Conservation (phyloP, 2,888 invertebrate species). For the Pristionchus entomophagus region DNA sequence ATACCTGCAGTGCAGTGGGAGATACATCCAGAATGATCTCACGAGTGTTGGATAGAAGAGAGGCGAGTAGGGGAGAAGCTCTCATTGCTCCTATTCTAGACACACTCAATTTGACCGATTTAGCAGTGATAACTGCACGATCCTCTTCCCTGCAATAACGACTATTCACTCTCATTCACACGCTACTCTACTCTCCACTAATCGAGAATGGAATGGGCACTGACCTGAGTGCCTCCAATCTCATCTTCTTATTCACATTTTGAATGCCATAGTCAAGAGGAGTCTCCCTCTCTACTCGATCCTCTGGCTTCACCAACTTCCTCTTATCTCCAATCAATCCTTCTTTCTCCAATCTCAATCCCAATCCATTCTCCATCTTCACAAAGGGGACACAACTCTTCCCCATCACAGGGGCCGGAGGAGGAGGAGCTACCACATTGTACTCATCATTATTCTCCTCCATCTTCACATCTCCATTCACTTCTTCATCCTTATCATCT, state of each 20-base stretch:
- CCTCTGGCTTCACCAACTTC: background rate
- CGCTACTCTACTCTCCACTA: no score
- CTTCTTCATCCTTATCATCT: background rate
- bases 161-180: background rate
- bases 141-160: conserved; percentile 37
- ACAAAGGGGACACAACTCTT: no score
- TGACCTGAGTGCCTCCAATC: conserved; percentile 12
- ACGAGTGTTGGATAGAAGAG: conserved; percentile 2
- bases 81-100: conserved; percentile 39
- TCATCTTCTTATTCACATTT: conserved; percentile 7
- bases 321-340: background rate
- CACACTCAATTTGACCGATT: conserved; percentile 25
- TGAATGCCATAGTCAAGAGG: background rate
- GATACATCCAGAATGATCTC: conserved; percentile 30
- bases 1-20: conserved; percentile 35
- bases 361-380: background rate
- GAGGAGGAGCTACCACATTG: background rate
- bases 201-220: background rate
- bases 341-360: background rate
- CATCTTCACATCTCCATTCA: background rate
- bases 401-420: no score
- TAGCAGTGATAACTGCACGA: conserved; percentile 30
- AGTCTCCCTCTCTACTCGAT: background rate
- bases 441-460: background rate
- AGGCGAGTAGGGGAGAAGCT: conserved; percentile 38